Base-by-base conservation (phyloP, 1,140 invertebrate genomes). In the Dreissena rostriformis region DNA sequence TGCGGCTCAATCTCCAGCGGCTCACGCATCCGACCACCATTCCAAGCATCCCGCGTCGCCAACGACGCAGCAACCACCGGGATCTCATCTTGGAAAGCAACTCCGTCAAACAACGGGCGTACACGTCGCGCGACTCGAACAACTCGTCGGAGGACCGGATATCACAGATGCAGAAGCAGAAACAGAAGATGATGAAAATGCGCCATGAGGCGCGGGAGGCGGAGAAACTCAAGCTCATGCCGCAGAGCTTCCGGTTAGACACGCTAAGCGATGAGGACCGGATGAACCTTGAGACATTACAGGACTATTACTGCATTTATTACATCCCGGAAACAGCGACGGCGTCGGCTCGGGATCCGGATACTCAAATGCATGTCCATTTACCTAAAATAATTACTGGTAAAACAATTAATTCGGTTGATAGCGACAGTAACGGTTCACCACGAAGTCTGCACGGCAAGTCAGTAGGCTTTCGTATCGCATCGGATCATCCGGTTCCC, bases 271-370 rank as follows among this genome's bases (percentile, higher is more conserved):
- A 88, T 53, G 77, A 84, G 10, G 89, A 90, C 65, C 75, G 76
- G 28, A 84, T 90, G 74, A 87, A 88, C 79, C 57, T 87, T 61
- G 89, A 89, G 52, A 88, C 87, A 68, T 77, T 91, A 24, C 88
- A 85, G 39, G 85, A 89, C 29, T 89, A 86, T 75, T 90, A 90
- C 72, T 89, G 87, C 73, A 85, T 90, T 17, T 90, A 88, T 83
- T 90, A 89, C 75, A 63, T 89, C 15, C 88, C 89, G 5, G 72
- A 82, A 0, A 82, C 85, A 28, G 82, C 87, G 12, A 78, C 86
- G 2, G 68, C 29, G 10, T 73, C 73, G 15, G 74, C 81, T 26
- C 68, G 75, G 14, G 85, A 84, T 19, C 52, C 80, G 24, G 71
- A 82, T 19, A 57, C 68, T 26, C 70, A 74, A 29, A 22, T 73